A percentile compares a stretch with the other conserved stretches of the same genome.
phyloP scores from a whole-genome alignment of 2,113 vertebrate genomes.

The Candoia aspera region DNA sequence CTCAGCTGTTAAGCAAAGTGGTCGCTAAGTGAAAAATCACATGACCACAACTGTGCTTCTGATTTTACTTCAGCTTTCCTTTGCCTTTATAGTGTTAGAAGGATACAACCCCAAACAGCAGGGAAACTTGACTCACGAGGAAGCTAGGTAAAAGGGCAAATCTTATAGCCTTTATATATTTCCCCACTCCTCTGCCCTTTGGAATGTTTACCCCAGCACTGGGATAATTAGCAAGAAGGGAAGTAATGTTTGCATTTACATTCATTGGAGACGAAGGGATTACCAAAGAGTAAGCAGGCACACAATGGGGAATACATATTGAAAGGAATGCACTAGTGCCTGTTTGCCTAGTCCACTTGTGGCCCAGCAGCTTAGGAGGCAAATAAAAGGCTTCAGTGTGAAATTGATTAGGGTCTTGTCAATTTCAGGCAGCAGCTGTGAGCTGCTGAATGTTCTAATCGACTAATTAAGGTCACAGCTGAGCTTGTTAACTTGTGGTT shows the following conservation, averaged over 20 bases:
- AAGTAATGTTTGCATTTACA: background rate
- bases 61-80: background rate
- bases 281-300: background rate
- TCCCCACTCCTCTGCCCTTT: background rate
- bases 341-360: background rate
- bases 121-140: background rate
- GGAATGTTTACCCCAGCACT: background rate
- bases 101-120: background rate
- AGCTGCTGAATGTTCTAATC: background rate
- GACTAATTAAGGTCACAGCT: background rate
- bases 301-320: background rate
- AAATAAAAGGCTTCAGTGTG: background rate
- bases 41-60: background rate
- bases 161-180: background rate
- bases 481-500: background rate
- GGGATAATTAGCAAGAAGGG: background rate
- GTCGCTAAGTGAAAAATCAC: background rate
- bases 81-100: background rate
- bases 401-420: background rate
- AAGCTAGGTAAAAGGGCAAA: background rate
- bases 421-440: background rate
- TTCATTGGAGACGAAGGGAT: background rate
- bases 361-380: background rate
- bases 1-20: background rate
- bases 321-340: background rate